phyloP scores from a whole-genome alignment of 2,888 invertebrate species.

The Pyrgus malvae region DNA sequence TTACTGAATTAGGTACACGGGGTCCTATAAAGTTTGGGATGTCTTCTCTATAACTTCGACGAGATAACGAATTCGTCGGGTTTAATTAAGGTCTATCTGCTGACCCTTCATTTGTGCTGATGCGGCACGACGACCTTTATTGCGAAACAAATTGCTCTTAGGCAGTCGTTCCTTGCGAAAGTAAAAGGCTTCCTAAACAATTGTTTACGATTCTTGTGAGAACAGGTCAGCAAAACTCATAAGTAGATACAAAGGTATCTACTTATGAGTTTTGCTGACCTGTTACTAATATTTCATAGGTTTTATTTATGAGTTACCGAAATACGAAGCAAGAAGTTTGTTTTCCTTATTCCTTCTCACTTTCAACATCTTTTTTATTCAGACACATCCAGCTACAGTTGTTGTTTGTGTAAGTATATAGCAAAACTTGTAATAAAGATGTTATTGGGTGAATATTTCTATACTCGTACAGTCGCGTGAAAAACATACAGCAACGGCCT shows the following conservation, averaged over 20 bases:
- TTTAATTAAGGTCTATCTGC: conserved; percentile 74
- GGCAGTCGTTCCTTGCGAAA: conserved; percentile 49
- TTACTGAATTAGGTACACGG: conserved; percentile 9
- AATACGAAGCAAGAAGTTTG: no score
- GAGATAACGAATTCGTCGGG: conserved; percentile 59
- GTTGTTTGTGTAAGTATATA: not conserved
- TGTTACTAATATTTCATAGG: conserved; percentile 10
- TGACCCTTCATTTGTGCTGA: conserved; percentile 75
- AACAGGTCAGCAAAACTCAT: no score
- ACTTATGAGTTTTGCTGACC: conserved; percentile 2
- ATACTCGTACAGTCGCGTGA: conserved; percentile 6
- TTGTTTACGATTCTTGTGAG: conserved; percentile 31
- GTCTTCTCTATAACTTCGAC: conserved; percentile 31
- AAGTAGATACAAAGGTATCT: conserved; percentile 2
- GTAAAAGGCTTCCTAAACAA: conserved; percentile 40
- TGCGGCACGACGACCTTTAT: conserved; percentile 67
- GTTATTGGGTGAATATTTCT: no score
- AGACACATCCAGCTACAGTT: not conserved
- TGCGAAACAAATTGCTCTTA: conserved; percentile 67
- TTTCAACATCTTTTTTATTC: no score
- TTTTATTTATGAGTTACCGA: not conserved
- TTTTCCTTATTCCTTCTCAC: no score
- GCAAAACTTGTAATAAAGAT: not conserved
- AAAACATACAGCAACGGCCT: conserved; percentile 17
- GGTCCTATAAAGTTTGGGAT: conserved; percentile 15